Evolutionary conservation across 2,888 invertebrate genomes (phyloP), one percentile per base, ranked within the genome.

Genomic region (Drosophila ezoana): DNA sequence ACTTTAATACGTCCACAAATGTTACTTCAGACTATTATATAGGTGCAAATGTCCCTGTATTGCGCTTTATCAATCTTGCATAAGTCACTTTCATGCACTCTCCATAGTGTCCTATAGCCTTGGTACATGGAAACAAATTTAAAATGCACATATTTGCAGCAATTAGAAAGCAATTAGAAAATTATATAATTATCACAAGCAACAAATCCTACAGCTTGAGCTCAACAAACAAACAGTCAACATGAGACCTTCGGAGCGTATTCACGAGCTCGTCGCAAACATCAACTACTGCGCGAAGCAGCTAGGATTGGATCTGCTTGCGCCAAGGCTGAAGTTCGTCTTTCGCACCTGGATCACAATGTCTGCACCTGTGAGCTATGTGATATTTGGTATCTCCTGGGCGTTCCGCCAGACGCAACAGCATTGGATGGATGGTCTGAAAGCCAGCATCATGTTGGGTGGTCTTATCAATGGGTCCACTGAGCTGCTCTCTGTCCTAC

Each of bases 281-380:
- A 64, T 72, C 8, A 84, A 83, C 53, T 20, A 37, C 3, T 69
- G 32, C 23, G 56, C 63, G 5, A 52, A 43, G 14, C 13, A 69
- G 1, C 10, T 84, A n/a, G 81, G 81, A 3, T 38, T 87, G 1
- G 75, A 72, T n/a, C n/a, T 81, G 2, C 2, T 84, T 18, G 40
- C 51, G 0, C 47, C 47, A 0, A 28, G 45, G 0, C 11, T 78
- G 5, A 16, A 47, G 9, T 47, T 60, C 1, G 61, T 60, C 9
- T 47, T 28, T 20, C 78, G 79, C 23, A 72, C 79, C 1, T 72
- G 60, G 58, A 35, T 69, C 10, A 60, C 65, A 9, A 23, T 38
- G 1, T 51, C 49, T 11, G 52, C 52, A 0, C 63, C 72, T 6
- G 0, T 14, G 0, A 63, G 8, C 18, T 82, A 68, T 14, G 8